Conservation (phyloP, 2,113 vertebrate genomes). For the Natator depressus region DNA sequence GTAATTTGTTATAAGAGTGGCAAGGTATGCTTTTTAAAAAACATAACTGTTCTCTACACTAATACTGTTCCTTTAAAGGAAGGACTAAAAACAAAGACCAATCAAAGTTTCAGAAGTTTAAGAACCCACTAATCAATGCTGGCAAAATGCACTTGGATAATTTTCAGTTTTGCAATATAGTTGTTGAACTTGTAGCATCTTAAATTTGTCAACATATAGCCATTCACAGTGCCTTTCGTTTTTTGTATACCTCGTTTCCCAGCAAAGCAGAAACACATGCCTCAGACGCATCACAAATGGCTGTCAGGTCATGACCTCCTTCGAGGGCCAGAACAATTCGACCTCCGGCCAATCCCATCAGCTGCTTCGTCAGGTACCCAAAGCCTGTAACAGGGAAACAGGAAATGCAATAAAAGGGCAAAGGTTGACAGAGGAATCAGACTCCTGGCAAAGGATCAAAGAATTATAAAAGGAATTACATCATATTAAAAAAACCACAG, state of each 20-base stretch:
- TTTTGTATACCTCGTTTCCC: conserved; percentile 90
- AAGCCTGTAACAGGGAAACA: conserved; percentile 84
- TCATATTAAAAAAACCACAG: conserved; percentile 65
- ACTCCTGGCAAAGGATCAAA: conserved; percentile 78
- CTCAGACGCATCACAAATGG: conserved; percentile 97
- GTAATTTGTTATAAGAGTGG: background rate
- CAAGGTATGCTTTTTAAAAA: background rate
- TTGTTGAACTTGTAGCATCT: background rate
- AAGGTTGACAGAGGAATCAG: conserved; percentile 38
- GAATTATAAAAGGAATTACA: conserved; percentile 64
- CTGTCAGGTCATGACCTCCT: conserved; percentile 97
- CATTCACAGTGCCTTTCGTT: background rate
- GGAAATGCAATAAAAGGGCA: conserved; percentile 61
- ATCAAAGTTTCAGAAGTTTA: background rate
- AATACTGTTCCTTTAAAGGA: background rate
- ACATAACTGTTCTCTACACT: background rate
- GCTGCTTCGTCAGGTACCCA: conserved; percentile 97
- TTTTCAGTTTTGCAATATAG: background rate
- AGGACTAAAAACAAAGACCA: background rate
- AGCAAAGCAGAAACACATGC: conserved; percentile 95
- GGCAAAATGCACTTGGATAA: background rate
- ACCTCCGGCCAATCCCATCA: conserved; percentile 95
- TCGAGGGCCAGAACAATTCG: conserved; percentile 93
- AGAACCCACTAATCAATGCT: background rate
- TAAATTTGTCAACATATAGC: background rate